phyloP scores from a whole-genome alignment of 2,113 vertebrate species.

The Neotragus pygmaeus region DNA sequence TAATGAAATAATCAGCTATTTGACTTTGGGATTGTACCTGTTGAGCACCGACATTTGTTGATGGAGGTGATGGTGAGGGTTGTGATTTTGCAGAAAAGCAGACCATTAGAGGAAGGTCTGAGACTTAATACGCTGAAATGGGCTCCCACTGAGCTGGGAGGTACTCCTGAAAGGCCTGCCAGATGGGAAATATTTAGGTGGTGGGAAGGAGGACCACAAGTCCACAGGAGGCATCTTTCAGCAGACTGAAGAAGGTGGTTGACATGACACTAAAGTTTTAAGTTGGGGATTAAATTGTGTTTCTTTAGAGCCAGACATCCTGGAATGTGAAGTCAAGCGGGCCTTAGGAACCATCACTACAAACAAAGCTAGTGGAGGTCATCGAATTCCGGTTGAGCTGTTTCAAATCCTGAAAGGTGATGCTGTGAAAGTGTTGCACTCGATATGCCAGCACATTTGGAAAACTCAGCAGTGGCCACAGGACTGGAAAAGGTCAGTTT shows the following conservation, averaged over 20 bases:
- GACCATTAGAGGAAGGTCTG: background rate
- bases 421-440: background rate
- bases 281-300: background rate
- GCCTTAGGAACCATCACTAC: background rate
- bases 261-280: background rate
- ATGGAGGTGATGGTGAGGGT: background rate
- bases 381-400: fast-evolving
- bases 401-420: background rate
- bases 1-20: background rate
- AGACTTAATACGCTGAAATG: background rate
- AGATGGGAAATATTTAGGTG: background rate
- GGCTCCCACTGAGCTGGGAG: background rate
- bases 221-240: background rate
- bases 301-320: background rate
- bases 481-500: background rate
- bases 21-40: background rate
- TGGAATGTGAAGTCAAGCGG: background rate
- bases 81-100: background rate
- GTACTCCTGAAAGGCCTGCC: background rate
- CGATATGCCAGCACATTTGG: background rate
- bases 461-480: background rate
- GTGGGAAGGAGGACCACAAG: background rate
- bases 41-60: background rate
- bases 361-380: background rate
- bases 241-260: background rate